Evolutionary conservation across 2,888 invertebrate genomes (phyloP).

Genomic region (Nomada ferruginata): DNA sequence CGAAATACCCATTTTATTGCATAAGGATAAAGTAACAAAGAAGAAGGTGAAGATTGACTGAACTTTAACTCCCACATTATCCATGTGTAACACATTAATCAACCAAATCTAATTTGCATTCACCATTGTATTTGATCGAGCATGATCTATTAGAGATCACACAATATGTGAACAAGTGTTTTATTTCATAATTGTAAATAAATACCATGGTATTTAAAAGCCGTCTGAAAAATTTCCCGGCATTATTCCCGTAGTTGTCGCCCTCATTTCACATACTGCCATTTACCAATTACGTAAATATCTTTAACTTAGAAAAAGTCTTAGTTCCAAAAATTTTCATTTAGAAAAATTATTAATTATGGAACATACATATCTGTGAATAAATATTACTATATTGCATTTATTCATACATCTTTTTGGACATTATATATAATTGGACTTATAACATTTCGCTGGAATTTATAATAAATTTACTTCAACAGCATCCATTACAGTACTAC

Average conservation of each 20-base stretch:
- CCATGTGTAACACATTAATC: no score
- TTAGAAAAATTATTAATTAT: no score
- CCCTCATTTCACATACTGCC: background rate
- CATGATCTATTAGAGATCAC: background rate
- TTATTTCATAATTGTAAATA: background rate
- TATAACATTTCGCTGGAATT: no score
- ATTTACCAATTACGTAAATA: background rate
- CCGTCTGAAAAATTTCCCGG: background rate
- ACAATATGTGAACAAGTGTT: constrained; percentile 12
- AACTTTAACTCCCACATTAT: no score
- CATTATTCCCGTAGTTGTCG: background rate
- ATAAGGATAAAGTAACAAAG: no score
- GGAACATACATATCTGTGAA: no score
- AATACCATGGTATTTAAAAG: background rate
- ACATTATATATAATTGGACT: no score
- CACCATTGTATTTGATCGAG: background rate
- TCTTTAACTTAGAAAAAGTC: background rate
- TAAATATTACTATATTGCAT: no score
- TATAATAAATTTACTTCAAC: background rate
- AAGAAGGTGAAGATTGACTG: no score
- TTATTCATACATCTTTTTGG: no score
- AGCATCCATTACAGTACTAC: background rate
- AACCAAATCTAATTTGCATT: background rate
- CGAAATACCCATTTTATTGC: no score
- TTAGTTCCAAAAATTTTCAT: no score